Conservation (phyloP, 2,888 invertebrate genomes). For the Nomada hirtipes region DNA sequence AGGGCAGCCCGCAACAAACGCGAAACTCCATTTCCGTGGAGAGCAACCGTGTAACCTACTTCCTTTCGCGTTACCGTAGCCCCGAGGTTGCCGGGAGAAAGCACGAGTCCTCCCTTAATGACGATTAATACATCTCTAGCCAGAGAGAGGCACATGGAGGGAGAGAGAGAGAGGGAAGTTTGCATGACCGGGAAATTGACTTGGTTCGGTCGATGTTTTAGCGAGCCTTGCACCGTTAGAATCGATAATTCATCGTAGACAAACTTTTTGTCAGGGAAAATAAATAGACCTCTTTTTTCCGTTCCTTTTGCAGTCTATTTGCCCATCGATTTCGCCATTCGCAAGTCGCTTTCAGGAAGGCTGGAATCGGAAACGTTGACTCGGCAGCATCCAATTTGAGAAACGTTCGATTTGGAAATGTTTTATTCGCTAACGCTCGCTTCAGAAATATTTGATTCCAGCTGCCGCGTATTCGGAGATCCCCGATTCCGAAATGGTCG, state of each 20-base stretch:
- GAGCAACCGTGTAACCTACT: conserved; percentile 42
- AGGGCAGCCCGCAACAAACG: conserved; percentile 54
- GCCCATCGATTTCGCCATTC: conserved; percentile 25
- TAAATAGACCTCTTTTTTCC: neutral
- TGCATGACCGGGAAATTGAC: neutral
- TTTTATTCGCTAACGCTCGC: conserved; percentile 7
- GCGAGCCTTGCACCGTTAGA: conserved; percentile 1
- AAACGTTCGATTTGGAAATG: conserved; percentile 5
- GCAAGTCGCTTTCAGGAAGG: neutral
- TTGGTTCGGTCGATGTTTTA: neutral
- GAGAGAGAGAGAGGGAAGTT: neutral
- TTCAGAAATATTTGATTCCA: neutral
- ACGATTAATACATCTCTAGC: conserved; percentile 47
- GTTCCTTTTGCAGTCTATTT: neutral
- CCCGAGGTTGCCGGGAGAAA: conserved; percentile 16
- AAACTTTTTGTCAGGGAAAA: neutral
- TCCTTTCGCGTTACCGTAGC: conserved; percentile 24
- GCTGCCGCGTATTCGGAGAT: neutral
- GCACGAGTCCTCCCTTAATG: conserved; percentile 31
- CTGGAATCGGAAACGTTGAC: conserved; percentile 5
- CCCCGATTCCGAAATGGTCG: neutral
- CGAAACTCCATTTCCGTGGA: conserved; percentile 54
- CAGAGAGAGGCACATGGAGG: neutral
- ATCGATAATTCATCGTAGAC: neutral
- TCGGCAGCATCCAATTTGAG: conserved; percentile 14